A percentile compares a stretch with the other conserved stretches of the same genome.
phyloP scores from a whole-genome alignment of 2,113 vertebrate species.

The Addax nasomaculatus region DNA sequence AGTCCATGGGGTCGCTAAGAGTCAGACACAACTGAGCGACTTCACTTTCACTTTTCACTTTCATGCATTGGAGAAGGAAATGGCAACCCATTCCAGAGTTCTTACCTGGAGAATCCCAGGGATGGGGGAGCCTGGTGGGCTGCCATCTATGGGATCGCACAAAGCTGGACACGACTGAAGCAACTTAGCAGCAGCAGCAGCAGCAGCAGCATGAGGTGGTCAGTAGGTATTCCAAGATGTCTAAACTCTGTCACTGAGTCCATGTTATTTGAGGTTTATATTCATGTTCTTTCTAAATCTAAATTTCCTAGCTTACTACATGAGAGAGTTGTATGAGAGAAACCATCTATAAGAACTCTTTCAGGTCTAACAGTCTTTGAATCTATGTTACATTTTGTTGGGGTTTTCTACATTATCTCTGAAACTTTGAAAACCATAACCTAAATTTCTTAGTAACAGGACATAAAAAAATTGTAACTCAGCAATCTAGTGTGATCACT shows the following conservation, averaged over 20 bases:
- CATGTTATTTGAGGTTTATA: not conserved
- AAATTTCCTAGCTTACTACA: not conserved
- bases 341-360: not conserved
- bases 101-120: too few relatives aligned
- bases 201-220: not conserved
- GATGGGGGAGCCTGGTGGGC: too few relatives aligned
- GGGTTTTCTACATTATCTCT: not conserved
- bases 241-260: not conserved
- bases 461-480: not conserved
- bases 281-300: not conserved
- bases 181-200: too few relatives aligned
- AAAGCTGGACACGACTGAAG: too few relatives aligned
- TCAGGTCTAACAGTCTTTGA: not conserved
- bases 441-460: not conserved
- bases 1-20: too few relatives aligned
- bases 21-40: too few relatives aligned
- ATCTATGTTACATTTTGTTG: not conserved
- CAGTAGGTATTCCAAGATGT: not conserved
- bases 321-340: not conserved
- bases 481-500: not conserved
- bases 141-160: too few relatives aligned
- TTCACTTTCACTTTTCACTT: too few relatives aligned
- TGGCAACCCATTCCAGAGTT: too few relatives aligned
- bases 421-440: not conserved
- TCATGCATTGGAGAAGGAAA: too few relatives aligned